A percentile compares a stretch with the other conserved stretches of the same genome.
These are phyloP conservation scores for Molanna angustata DNA, from an alignment of 2,888 invertebrate species.

Conservation along the genomic window DNA sequence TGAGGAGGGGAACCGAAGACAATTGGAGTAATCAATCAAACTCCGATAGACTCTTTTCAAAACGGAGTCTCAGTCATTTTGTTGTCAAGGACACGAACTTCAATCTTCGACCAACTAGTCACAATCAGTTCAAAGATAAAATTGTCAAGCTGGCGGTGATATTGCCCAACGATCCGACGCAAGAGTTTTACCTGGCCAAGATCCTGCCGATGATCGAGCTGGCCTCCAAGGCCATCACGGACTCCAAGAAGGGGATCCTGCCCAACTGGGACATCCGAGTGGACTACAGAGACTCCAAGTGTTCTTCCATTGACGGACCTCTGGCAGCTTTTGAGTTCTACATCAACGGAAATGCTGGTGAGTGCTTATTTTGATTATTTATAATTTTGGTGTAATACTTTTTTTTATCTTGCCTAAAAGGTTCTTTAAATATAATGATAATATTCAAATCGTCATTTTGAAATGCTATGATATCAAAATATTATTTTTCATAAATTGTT, in stretches of 20 bases:
- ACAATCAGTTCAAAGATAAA: slow-evolving; percentile 45
- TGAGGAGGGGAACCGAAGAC: too few relatives aligned
- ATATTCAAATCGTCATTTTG: neutral
- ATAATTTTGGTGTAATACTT: too few relatives aligned
- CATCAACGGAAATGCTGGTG: slow-evolving; percentile 64
- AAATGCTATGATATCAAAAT: too few relatives aligned
- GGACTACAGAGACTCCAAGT: slow-evolving; percentile 68
- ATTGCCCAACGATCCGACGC: slow-evolving; percentile 58
- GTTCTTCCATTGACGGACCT: slow-evolving; percentile 75
- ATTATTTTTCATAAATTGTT: too few relatives aligned
- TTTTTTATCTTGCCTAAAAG: neutral
- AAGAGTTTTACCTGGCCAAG: slow-evolving; percentile 63
- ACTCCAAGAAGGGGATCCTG: slow-evolving; percentile 54
- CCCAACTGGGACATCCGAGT: slow-evolving; percentile 69
- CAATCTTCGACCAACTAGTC: slow-evolving; percentile 43
- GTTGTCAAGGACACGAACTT: slow-evolving; percentile 39
- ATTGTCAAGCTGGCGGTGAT: slow-evolving; percentile 63
- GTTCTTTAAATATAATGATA: neutral
- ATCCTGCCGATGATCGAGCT: slow-evolving; percentile 70
- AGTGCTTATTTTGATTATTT: too few relatives aligned
- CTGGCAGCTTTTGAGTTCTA: slow-evolving; percentile 76
- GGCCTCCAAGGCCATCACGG: slow-evolving; percentile 62
- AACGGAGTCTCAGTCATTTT: too few relatives aligned
- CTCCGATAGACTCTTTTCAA: too few relatives aligned
- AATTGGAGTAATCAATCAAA: too few relatives aligned